Base-by-base conservation (phyloP, 2,888 invertebrate species). In the Leistus spinibarbis region DNA sequence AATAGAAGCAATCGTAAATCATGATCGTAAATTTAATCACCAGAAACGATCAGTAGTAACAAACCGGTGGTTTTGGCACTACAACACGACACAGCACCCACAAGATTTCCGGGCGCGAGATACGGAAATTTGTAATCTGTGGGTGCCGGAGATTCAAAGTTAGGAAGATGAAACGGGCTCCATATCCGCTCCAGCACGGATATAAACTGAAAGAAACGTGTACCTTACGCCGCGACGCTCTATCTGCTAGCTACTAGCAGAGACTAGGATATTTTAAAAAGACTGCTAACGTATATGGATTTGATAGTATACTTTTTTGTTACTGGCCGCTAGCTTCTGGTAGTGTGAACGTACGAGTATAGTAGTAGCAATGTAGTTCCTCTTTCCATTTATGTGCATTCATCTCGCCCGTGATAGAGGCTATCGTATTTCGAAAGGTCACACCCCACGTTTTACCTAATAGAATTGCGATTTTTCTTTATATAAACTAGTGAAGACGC, bases 161-260 rank as follows among this genome's bases (percentile, higher is more conserved):
- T 66, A 60, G 66, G 66, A 66, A 66, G 66, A 66, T 66, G 53
- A 53, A 66, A 20, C 40, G 66, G 10, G 40, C 19, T 27, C 66
- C 53, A 66, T 66, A 66, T 66, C 66, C 66, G 66, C 27, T 40
- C 53, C 7, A 20, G 19, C 66, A 53, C 66, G 66, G 66, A 66
- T 66, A 66, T 66, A 66, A 66, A 27, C 40, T 66, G 53, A 27
- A 66, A 66, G 40, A 66, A 66, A 53, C 66, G 66, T 66, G 53
- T 66, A 24, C 22, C 24, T 27, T n/a, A n/a, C n/a, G n/a, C n/a
- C 66, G 20, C 40, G 60, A 60, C 27, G 40, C 40, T 40, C 40
- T 4, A 9, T 4, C 9, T 5, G 40, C 40, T 40, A 40, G 40
- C 40, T 10, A 10, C 40, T 13, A 40, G 10, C 40, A n/a, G n/a